Conservation (phyloP, 2,113 vertebrate genomes). For the Paracanthobrama guichenoti region DNA sequence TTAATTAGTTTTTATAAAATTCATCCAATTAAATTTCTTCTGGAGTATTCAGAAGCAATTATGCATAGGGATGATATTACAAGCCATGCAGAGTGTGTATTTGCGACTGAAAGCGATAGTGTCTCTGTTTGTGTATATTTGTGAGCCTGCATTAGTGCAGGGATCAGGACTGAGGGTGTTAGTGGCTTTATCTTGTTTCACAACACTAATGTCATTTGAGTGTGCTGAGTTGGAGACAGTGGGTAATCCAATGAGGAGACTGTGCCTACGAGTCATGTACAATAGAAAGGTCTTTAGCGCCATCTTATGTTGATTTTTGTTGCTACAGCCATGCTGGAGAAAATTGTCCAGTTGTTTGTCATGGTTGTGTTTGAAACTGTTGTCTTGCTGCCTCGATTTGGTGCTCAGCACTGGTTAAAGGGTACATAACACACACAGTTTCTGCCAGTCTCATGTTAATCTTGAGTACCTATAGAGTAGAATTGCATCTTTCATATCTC, state of each 20-base stretch:
- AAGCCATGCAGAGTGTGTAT: neutral
- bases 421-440: too few species aligned
- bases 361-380: neutral
- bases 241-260: conserved; percentile 33
- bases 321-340: neutral
- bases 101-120: conserved; percentile 21
- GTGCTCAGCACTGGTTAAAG: neutral
- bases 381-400: neutral
- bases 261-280: neutral
- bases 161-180: conserved; percentile 12
- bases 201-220: conserved; percentile 66
- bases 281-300: conserved; percentile 51
- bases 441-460: too few species aligned
- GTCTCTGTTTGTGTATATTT: neutral
- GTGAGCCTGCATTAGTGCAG: conserved; percentile 12
- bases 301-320: conserved; percentile 60
- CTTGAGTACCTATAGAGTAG: too few species aligned
- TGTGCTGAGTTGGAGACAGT: conserved; percentile 61
- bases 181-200: conserved; percentile 67
- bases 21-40: neutral
- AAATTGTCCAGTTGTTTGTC: neutral
- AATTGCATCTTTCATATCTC: too few species aligned
- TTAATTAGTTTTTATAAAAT: neutral
- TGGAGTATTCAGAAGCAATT: neutral
- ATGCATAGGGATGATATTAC: neutral